Percentiles rank a stretch among this genome's conserved stretches.
Conservation (phyloP, 1,140 invertebrate species). For the Eulimnadia texana region DNA sequence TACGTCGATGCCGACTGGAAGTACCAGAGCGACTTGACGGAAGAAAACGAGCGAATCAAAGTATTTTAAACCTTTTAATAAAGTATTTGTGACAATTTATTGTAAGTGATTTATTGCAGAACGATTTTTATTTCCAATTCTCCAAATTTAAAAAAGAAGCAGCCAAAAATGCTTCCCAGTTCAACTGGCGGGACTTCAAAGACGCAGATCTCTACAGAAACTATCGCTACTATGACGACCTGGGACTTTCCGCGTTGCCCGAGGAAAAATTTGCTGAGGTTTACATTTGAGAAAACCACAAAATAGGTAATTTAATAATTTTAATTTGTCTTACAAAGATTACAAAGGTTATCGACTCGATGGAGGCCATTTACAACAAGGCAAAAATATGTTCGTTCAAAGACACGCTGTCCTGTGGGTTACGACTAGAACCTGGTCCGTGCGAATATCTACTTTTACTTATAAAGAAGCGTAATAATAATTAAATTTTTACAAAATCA, state of each 20-base stretch:
- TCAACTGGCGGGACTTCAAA: constrained; percentile 28
- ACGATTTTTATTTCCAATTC: not conserved
- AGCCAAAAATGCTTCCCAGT: constrained; percentile 13
- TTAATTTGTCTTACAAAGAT: constrained; percentile 32
- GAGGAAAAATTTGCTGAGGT: constrained; percentile 38
- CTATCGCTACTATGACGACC: constrained; percentile 34
- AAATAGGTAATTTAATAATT: not conserved
- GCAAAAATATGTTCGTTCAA: constrained; percentile 35
- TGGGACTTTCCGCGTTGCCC: constrained; percentile 51
- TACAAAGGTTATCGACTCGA: constrained; percentile 32
- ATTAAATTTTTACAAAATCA: constrained; percentile 5
- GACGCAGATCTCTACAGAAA: constrained; percentile 26
- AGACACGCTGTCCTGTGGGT: constrained; percentile 47
- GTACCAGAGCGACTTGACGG: constrained; percentile 21
- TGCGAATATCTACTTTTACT: no score
- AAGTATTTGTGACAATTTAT: not conserved
- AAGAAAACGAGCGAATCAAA: constrained; percentile 18
- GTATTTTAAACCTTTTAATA: not conserved
- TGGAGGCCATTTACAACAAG: constrained; percentile 29
- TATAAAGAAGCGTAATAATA: not conserved
- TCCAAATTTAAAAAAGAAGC: constrained; percentile 14
- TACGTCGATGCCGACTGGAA: constrained; percentile 21
- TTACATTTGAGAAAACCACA: not conserved
- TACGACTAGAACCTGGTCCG: constrained; percentile 59
- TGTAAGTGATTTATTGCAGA: not conserved